Evolutionary conservation across 2,888 invertebrate genomes (phyloP).

Genomic region (Dugesia japonica): DNA sequence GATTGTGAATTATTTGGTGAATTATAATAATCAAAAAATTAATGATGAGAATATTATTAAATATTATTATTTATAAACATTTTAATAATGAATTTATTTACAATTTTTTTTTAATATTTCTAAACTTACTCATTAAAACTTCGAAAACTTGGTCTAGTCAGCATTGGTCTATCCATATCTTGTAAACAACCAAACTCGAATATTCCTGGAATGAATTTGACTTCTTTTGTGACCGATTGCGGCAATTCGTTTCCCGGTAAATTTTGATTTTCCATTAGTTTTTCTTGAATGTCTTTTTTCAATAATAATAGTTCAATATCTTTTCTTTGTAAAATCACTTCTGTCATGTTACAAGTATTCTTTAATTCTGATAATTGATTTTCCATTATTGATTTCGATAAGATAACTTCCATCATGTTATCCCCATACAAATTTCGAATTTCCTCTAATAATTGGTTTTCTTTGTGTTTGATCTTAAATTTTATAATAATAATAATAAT

Average conservation of each 20-base stretch:
- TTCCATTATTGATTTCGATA: slow-evolving; percentile 41
- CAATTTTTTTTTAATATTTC: not conserved
- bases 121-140: not conserved
- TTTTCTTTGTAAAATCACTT: slow-evolving; percentile 47
- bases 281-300: slow-evolving; percentile 48
- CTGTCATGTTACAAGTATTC: slow-evolving; percentile 47
- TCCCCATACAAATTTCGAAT: slow-evolving; percentile 44
- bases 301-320: slow-evolving; percentile 48
- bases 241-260: slow-evolving; percentile 44
- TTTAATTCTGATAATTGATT: slow-evolving; percentile 41
- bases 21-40: too few relatives aligned
- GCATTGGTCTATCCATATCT: slow-evolving; percentile 41
- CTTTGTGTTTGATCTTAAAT: slow-evolving; percentile 42
- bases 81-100: too few relatives aligned
- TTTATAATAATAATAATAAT: too few relatives aligned
- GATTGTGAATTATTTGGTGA: too few relatives aligned
- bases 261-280: slow-evolving; percentile 41
- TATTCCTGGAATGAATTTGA: slow-evolving; percentile 42
- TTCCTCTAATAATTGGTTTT: slow-evolving; percentile 46
- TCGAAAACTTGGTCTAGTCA: slow-evolving; percentile 37
- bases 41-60: too few relatives aligned
- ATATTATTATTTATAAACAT: too few relatives aligned
- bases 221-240: slow-evolving; percentile 40
- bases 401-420: slow-evolving; percentile 44
- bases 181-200: slow-evolving; percentile 44